A percentile compares a stretch with the other conserved stretches of the same genome.
Evolutionary conservation across 2,888 invertebrate genomes (phyloP).

Genomic region (Agelastica alni): DNA sequence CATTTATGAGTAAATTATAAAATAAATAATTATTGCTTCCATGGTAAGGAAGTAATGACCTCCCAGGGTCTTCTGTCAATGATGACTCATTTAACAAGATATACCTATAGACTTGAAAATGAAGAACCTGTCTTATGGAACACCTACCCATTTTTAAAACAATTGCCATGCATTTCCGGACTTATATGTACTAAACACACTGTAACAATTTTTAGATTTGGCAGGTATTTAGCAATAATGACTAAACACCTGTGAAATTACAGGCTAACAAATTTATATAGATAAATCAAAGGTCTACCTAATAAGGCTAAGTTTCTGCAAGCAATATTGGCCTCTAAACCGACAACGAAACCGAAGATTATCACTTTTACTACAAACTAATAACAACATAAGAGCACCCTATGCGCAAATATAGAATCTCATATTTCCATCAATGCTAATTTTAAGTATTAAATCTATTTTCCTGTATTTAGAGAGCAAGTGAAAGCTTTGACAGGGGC

Average conservation of each 20-base stretch:
- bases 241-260: conserved; percentile 18
- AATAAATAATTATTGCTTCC: conserved; percentile 23
- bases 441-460: conserved; percentile 41
- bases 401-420: conserved; percentile 30
- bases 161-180: conserved; percentile 25
- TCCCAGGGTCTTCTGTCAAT: conserved; percentile 44
- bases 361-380: conserved; percentile 26
- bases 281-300: conserved; percentile 49
- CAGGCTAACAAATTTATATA: conserved; percentile 27
- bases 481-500: conserved; percentile 49
- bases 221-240: conserved; percentile 18
- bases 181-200: conserved; percentile 11
- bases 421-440: conserved; percentile 37
- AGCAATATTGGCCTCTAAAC: conserved; percentile 50
- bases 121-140: conserved; percentile 38
- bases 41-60: conserved; percentile 50
- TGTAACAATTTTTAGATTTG: conserved; percentile 4
- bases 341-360: conserved; percentile 31
- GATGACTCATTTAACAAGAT: conserved; percentile 46
- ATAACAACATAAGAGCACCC: conserved; percentile 29
- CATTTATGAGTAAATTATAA: conserved; percentile 15
- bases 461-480: conserved; percentile 44
- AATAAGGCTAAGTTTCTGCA: conserved; percentile 51
- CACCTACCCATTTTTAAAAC: conserved; percentile 29
- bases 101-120: conserved; percentile 35